phyloP scores from a whole-genome alignment of 2,797 vertebrate species.

The Leuciscus waleckii region DNA sequence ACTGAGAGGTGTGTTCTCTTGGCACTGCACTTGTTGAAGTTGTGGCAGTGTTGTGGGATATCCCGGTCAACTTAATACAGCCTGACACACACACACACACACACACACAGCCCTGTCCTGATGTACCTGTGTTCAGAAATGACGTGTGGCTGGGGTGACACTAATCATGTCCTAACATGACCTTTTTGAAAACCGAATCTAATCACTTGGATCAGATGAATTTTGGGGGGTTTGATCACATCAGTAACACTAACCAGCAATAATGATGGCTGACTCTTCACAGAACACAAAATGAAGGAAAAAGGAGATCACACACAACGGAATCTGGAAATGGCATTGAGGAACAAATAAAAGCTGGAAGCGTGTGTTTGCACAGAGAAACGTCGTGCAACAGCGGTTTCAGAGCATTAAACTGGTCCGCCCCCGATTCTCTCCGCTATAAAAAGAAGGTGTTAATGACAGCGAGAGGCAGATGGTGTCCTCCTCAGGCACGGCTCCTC shows the following conservation, averaged over 20 bases:
- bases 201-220: no score
- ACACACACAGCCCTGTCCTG: background rate
- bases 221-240: background rate
- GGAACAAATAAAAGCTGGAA: background rate
- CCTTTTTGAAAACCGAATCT: background rate
- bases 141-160: background rate
- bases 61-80: background rate
- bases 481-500: slow-evolving; percentile 66
- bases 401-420: slow-evolving; percentile 27
- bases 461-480: slow-evolving; percentile 70
- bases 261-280: background rate
- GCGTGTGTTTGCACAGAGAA: slow-evolving; percentile 18
- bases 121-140: background rate
- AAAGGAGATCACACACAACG: background rate
- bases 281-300: slow-evolving; percentile 5
- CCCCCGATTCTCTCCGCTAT: slow-evolving; percentile 50
- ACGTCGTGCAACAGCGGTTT: slow-evolving; percentile 32
- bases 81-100: background rate
- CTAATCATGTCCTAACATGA: background rate
- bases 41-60: background rate
- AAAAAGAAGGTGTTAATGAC: slow-evolving; percentile 62
- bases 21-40: background rate
- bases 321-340: background rate
- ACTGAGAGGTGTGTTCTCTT: background rate
- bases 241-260: background rate